Evolutionary conservation across 2,113 vertebrate genomes (phyloP).

Genomic region (Myotis davidii): DNA sequence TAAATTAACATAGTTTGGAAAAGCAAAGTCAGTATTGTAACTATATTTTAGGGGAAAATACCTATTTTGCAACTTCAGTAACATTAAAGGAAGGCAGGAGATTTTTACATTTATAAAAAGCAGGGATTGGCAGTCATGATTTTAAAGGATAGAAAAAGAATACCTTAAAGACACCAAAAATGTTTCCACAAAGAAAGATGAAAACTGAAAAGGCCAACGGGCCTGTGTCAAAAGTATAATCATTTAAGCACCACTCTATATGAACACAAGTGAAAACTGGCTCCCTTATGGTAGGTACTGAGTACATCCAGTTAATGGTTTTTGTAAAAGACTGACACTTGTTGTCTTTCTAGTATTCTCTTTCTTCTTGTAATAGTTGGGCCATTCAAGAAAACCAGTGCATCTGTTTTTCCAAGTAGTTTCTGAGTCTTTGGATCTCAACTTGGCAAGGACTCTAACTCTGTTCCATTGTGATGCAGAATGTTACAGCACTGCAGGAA

Average conservation of each 20-base stretch:
- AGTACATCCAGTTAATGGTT: neutral
- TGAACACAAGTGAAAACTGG: neutral
- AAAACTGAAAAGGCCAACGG: neutral
- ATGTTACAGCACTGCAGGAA: neutral
- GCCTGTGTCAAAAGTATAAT: neutral
- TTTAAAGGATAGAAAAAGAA: conserved; percentile 38
- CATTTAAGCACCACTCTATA: neutral
- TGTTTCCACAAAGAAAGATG: neutral
- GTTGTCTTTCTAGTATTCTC: neutral
- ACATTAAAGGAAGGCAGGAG: neutral
- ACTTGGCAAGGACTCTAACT: neutral
- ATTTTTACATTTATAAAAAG: conserved; percentile 23
- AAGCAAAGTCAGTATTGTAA: neutral
- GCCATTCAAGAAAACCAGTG: neutral
- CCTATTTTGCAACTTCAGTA: conserved; percentile 21
- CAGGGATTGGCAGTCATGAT: neutral
- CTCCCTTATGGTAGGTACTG: neutral
- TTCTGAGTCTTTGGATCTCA: conserved; percentile 15
- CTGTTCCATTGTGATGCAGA: neutral
- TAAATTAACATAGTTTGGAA: neutral
- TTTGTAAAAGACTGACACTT: neutral
- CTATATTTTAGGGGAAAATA: neutral
- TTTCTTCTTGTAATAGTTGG: neutral
- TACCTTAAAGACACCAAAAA: neutral
- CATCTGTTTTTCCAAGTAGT: conserved; percentile 4